Evolutionary conservation across 2,113 vertebrate species (phyloP).

Genomic region (Atherinomorus stipes): DNA sequence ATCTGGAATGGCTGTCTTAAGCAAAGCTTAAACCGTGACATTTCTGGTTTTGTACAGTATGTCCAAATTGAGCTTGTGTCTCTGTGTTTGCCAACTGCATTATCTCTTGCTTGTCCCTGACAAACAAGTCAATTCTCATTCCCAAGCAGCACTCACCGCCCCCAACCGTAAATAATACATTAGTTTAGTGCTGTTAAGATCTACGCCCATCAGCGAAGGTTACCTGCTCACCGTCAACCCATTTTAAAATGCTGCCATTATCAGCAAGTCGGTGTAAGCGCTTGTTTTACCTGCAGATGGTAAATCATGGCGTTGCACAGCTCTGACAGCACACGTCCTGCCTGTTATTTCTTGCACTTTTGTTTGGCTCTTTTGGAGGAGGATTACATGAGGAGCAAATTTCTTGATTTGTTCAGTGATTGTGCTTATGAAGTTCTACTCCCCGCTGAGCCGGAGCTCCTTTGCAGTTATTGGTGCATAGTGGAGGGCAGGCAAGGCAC

Average conservation of each 20-base stretch:
- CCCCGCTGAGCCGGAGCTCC: constrained; percentile 12
- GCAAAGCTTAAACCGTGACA: background rate
- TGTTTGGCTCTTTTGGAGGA: constrained; percentile 9
- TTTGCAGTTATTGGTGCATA: constrained; percentile 26
- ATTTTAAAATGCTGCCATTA: constrained; percentile 21
- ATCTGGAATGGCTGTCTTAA: background rate
- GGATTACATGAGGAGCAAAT: background rate
- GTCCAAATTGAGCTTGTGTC: constrained; percentile 7
- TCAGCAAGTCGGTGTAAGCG: background rate
- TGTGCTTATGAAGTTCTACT: background rate
- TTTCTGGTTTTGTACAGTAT: background rate
- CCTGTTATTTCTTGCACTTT: background rate
- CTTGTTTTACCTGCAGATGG: background rate
- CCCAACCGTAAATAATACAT: constrained; percentile 51
- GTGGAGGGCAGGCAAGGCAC: constrained; percentile 11
- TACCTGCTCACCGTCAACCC: constrained; percentile 13
- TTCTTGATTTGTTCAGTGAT: constrained; percentile 9
- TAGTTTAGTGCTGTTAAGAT: constrained; percentile 37
- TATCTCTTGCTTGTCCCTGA: constrained; percentile 23
- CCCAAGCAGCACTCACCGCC: constrained; percentile 19
- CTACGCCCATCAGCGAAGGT: constrained; percentile 10
- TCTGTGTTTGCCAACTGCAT: constrained; percentile 36
- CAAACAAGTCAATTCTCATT: constrained; percentile 52
- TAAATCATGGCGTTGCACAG: background rate
- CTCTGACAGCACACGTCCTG: background rate